Evolutionary conservation across 2,888 invertebrate species (phyloP), one percentile per base, ranked within the genome.

Genomic region (Mesorhabditis sp.): DNA sequence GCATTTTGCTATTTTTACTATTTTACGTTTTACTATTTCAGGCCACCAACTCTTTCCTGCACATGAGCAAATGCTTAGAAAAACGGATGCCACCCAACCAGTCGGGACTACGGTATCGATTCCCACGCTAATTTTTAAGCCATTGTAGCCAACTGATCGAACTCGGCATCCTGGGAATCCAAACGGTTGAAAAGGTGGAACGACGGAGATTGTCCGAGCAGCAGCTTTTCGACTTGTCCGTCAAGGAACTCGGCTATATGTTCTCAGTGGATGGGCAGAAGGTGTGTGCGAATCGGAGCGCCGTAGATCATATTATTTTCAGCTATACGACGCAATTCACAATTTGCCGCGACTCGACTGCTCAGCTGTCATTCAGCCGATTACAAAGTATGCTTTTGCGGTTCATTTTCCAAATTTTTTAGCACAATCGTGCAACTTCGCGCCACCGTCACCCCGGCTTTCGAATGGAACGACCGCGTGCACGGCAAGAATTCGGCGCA

Each of bases 11-110:
- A 28, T 28, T 28, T 28, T 28, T 28, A 28, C 28, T 28, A 28
- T 28, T 28, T 28, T 28, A 2, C 28, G 28, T 28, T 28, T 28
- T 28, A 28, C 28, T 45, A 41, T 45, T 6, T 0, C 89, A 93
- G 76, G 90, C 96, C 89, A 91, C 97, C 0, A 92, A 91, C 0
- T 89, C 93, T 5, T 91, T 96, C 76, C 89, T 98, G 1, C 90
- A 69, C 79, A 90, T 97, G 85, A 91, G 94, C 45, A 94, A 95
- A 88, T 94, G 94, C 91, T 89, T 98, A 75, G 96, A 98, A 86
- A 90, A 92, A 4, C 92, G 93, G 83, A 90, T 92, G 78, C 98
- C 97, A 97, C 93, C 94, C 1, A 89, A 98, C 86, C 88, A 92
- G 10, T 96, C 96, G 87, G 87, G 88, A 2, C 69, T 82, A 28